Evolutionary conservation across 2,797 vertebrate genomes (phyloP), one percentile per base, ranked within the genome.

Genomic region (Hypotaenidia philippensis): DNA sequence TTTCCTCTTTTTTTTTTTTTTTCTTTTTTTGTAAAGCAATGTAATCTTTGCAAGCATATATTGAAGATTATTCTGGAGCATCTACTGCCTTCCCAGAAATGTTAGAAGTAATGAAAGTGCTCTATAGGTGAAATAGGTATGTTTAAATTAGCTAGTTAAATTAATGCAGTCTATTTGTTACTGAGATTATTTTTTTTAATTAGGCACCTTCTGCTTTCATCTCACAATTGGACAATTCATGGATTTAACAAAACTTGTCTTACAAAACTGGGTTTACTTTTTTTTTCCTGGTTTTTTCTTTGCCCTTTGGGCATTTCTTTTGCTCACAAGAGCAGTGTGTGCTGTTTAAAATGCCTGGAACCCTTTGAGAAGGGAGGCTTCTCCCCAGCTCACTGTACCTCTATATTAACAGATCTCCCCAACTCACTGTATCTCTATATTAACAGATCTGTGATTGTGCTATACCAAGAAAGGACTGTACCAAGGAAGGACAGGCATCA

Each of bases 41-140:
- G 97, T 98, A 97, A 97, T 96, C 97, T 98, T 98, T 97, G 97
- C 95, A 97, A 97, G 97, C 95, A 63, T 97, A 97, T 97, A 96
- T 95, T 97, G 96, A 97, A 98, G 95, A 97, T 97, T 96, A 95
- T 97, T 98, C 97, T 97, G 97, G 97, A 97, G 97, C 97, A 97
- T 97, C 98, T 97, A 96, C 96, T 98, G 97, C 97, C 94, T 98
- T 98, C 96, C 97, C 97, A 97, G 97, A 97, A 98, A 96, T 85
- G 93, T 98, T 98, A 97, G 96, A 92, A 91, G 84, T 97, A 97
- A 97, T 90, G 96, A 86, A 97, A 97, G 95, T 98, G 97, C 97
- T 97, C 95, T 98, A 77, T 97, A 96, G 95, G 96, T 98, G 97
- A 97, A 96, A 91, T 97, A 98, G 97, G 80, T 96, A 97, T 97